Conservation (phyloP, 2,113 vertebrate genomes). For the Fregetta grallaria region DNA sequence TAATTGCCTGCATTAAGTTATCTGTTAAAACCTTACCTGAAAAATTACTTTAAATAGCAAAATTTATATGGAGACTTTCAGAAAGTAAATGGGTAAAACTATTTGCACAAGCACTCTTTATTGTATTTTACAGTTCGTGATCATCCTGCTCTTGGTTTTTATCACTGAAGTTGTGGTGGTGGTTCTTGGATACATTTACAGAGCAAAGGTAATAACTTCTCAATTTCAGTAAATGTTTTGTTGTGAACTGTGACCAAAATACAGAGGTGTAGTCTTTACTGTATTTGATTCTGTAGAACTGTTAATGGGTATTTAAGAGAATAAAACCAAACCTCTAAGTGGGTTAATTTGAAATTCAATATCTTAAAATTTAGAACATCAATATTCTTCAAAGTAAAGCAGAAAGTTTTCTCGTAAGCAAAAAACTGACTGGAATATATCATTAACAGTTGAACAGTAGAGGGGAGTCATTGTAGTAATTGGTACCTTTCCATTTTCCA, state of each 20-base stretch:
- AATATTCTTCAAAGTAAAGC: not conserved
- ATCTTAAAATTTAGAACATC: not conserved
- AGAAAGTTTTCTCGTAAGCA: not conserved
- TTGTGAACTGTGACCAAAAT: not conserved
- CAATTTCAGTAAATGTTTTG: not conserved
- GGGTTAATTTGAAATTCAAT: not conserved
- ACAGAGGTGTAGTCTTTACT: not conserved
- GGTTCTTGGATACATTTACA: slow-evolving; percentile 95
- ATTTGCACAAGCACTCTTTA: not conserved
- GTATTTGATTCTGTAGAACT: not conserved
- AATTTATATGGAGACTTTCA: not conserved
- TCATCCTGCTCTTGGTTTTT: slow-evolving; percentile 95
- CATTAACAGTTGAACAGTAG: not conserved
- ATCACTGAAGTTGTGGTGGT: slow-evolving; percentile 94
- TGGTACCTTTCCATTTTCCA: not conserved
- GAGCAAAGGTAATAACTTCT: slow-evolving; percentile 87
- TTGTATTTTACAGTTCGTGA: slow-evolving; percentile 86
- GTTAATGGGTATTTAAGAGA: not conserved
- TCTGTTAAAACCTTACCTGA: not conserved
- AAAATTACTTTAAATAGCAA: not conserved
- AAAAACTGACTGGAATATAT: not conserved
- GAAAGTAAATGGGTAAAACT: not conserved
- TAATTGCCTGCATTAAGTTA: not conserved
- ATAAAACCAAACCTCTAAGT: not conserved
- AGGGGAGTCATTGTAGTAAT: not conserved